Base-by-base conservation (phyloP, 2,888 invertebrate species). In the Nasonovia ribisnigri region DNA sequence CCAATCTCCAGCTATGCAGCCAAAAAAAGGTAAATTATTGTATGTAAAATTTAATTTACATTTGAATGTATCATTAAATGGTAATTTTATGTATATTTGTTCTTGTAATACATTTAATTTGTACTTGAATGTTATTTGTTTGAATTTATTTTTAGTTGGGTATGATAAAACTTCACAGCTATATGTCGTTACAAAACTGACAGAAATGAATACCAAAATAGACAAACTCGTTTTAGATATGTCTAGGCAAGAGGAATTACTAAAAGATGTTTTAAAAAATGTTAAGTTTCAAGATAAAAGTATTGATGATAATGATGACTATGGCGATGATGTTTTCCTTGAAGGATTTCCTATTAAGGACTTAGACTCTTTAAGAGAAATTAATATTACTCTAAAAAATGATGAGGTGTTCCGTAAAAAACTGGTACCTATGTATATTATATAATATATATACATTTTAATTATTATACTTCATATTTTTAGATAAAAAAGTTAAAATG, bases 161-260 rank as follows among this genome's bases (percentile, higher is more conserved):
- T 84, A 84, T 84, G 84, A 84, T 84, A 84, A 84, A 26, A 84
- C 84, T 26, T 84, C 84, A 84, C 42, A 84, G 43, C 26, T 43
- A 60, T 60, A 60, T n/a, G 29, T 60, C 29, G 29, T 60, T 60
- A 60, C 60, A 16, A 60, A 60, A 60, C 60, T 60, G n/a, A 60
- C 60, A 11, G 60, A 60, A 60, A 60, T 60, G 60, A 60, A 60
- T n/a, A 60, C 60, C 29, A 60, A 60, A 60, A 60, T 60, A 60
- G n/a, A 60, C 60, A 60, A 60, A 60, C 10, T 60, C 29, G 60
- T 60, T 60, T 60, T 60, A n/a, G 60, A 60, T 57, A 60, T 60
- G 29, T 60, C 60, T 20, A 60, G 60, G 29, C 60, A 60, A 60
- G 60, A 60, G 60, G 60, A 60, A n/a, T 60, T 60, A 60, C 3